Evolutionary conservation across 37 sponge, comb jelly and placozoan species (phyloP).

Genomic region (Ephydatia muelleri): DNA sequence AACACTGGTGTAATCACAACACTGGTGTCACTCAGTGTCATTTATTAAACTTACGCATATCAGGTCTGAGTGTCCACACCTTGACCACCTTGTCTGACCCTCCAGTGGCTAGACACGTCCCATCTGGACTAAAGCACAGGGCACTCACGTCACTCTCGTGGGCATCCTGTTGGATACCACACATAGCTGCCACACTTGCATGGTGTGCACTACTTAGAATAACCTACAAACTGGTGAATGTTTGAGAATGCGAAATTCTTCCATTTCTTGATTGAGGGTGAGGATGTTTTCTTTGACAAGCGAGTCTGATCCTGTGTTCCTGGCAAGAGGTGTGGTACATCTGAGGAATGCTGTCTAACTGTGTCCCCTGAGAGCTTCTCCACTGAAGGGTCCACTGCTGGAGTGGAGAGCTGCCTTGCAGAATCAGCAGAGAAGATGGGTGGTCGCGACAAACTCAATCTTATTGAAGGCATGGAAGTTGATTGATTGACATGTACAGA

Average conservation of each 20-base stretch:
- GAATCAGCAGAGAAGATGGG: background rate
- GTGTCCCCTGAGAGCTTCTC: too few relatives aligned
- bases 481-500: too few relatives aligned
- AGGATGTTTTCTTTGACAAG: background rate
- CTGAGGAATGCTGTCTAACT: background rate
- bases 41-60: conserved; percentile 48
- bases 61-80: conserved; percentile 71
- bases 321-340: background rate
- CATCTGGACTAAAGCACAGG: conserved; percentile 77
- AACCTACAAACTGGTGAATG: background rate
- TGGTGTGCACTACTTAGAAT: background rate
- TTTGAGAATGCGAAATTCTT: background rate
- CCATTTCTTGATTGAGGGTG: background rate
- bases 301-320: background rate
- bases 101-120: conserved; percentile 87
- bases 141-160: conserved; percentile 92
- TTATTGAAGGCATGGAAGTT: too few relatives aligned
- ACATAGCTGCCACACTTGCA: background rate
- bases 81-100: conserved; percentile 91
- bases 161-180: conserved; percentile 71
- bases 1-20: too few relatives aligned
- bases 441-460: too few relatives aligned
- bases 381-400: too few relatives aligned
- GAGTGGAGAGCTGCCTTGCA: background rate
- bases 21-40: too few relatives aligned